Evolutionary conservation across 2,113 vertebrate species (phyloP).

Genomic region (Picathartes gymnocephalus): DNA sequence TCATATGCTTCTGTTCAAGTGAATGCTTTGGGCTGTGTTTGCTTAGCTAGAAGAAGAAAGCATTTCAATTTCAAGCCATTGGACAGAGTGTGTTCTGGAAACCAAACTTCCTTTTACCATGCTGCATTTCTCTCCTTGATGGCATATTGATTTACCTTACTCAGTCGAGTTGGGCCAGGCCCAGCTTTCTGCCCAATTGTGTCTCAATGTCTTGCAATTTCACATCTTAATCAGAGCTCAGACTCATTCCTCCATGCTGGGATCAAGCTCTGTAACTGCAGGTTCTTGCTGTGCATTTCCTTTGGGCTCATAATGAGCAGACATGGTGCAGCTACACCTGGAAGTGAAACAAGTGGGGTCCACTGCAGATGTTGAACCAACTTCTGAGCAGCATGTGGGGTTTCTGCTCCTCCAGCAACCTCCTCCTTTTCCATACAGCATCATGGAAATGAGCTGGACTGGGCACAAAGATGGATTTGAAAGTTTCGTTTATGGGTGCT

Average conservation of each 20-base stretch:
- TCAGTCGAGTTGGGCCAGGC: background rate
- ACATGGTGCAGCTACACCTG: background rate
- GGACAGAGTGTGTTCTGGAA: background rate
- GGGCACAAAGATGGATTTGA: background rate
- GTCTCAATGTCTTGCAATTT: background rate
- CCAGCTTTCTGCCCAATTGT: background rate
- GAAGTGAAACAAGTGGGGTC: background rate
- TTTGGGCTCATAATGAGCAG: background rate
- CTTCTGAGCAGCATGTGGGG: fast-evolving
- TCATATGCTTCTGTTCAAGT: background rate
- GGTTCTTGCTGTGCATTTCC: background rate
- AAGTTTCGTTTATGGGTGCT: background rate
- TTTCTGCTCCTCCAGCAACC: background rate
- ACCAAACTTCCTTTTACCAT: background rate
- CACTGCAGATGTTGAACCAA: fast-evolving
- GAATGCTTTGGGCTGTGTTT: background rate
- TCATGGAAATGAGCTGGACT: background rate
- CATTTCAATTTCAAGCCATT: background rate
- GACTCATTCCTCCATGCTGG: background rate
- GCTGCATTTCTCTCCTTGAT: background rate
- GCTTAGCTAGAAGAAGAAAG: background rate
- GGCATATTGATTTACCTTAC: background rate
- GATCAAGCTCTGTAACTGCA: background rate
- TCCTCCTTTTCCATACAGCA: background rate
- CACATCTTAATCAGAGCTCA: background rate